Percentiles rank a stretch among this genome's conserved stretches.
Evolutionary conservation across 1,140 invertebrate species (phyloP).

Genomic region (Copidosoma floridanum): DNA sequence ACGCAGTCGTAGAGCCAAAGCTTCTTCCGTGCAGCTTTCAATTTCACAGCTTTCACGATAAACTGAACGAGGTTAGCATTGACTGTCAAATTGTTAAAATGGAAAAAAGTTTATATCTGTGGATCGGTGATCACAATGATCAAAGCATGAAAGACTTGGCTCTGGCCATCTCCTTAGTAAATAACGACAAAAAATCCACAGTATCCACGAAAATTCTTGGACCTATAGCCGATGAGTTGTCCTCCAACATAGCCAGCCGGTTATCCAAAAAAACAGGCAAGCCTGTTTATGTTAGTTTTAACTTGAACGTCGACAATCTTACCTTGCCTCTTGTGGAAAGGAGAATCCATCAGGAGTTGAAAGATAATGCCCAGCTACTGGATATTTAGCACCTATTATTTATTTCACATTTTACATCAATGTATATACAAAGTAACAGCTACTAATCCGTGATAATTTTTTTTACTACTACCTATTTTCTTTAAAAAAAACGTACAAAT

Average conservation of each 20-base stretch:
- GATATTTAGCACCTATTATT: neutral
- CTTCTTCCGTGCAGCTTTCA: slow-evolving; percentile 40
- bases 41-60: slow-evolving; percentile 43
- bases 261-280: slow-evolving; percentile 46
- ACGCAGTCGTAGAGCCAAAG: neutral
- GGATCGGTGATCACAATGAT: slow-evolving; percentile 42
- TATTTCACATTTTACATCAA: neutral
- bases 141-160: slow-evolving; percentile 47
- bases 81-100: slow-evolving; percentile 49
- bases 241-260: slow-evolving; percentile 45
- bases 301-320: slow-evolving; percentile 39
- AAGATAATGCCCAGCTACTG: slow-evolving; percentile 32
- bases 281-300: slow-evolving; percentile 53
- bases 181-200: slow-evolving; percentile 37
- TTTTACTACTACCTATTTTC: neutral
- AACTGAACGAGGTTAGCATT: slow-evolving; percentile 42
- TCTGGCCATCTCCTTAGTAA: slow-evolving; percentile 40
- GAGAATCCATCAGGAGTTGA: slow-evolving; percentile 46
- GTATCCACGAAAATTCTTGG: slow-evolving; percentile 51
- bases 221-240: slow-evolving; percentile 37
- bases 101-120: slow-evolving; percentile 49
- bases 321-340: slow-evolving; percentile 43
- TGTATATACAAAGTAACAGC: neutral
- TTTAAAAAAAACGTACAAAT: slow-evolving; percentile 20
- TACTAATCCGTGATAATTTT: neutral